Base-by-base conservation (phyloP, 2,797 vertebrate species). In the Helicolenus hilgendorfi region DNA sequence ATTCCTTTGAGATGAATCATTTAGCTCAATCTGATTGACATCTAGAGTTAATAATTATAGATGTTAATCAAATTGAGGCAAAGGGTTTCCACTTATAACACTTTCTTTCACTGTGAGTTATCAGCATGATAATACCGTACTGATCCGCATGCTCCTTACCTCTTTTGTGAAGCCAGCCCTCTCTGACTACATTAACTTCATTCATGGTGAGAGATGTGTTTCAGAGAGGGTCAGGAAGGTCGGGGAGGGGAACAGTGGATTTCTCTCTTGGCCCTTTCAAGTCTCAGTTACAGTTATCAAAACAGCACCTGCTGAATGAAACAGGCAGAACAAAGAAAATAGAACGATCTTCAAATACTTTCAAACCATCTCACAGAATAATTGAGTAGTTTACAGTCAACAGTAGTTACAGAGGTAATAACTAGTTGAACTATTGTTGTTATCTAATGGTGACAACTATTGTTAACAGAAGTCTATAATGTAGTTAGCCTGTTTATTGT, bases 91-190 rank as follows among this genome's bases (percentile, higher is more conserved):
- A 29, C 4, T 65, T 15, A 60, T 5, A 49, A 58, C 5, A 36
- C 15, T 27, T 68, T 53, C 18, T 63, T 24, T n/a, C 4, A 33
- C 10, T 31, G 4, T 35, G 18, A 64, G 60, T 67, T 45, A 53
- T 33, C 27, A 4, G 26, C 35, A 45, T 36, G 13, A 45, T 5
- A 26, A 75, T 7, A 63, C 24, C n/a, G 31, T 11, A 31, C 7
- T 45, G 33, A 20, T 13, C 35, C 1, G 29, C 11, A 5, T 20
- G 13, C 7, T 33, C 15, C 69, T 87, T 91, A 98, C 98, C 98
- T 95, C 98, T 96, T 92, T 98, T 98, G 22, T 98, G 98, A 53
- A 98, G 97, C 98, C 98, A 98, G 33, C 98, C 98, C 94, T 98
- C 98, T 94, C 97, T 98, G 87, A 98, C 94, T 60, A 98, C 90